Conservation (phyloP, 2,113 vertebrate genomes). For the Pterocles orientalis region DNA sequence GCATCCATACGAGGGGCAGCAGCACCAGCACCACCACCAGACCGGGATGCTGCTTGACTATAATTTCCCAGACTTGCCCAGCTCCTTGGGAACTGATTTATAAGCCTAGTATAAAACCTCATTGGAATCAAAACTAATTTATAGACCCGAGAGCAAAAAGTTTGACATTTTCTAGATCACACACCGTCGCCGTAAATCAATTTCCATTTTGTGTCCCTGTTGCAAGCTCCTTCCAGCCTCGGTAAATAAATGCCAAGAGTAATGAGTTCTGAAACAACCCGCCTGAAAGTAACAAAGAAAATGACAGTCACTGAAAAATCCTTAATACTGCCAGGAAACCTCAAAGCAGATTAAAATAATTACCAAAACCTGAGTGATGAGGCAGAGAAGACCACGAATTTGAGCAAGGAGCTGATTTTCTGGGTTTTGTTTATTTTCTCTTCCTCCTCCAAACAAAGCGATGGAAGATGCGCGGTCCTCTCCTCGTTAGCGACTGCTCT, state of each 20-base stretch:
- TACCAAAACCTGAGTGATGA: background rate
- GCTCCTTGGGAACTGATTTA: conserved; percentile 4
- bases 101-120: background rate
- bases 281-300: conserved; percentile 49
- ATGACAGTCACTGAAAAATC: background rate
- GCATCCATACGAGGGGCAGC: fast-evolving
- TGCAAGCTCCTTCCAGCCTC: conserved; percentile 29
- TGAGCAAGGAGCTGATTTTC: background rate
- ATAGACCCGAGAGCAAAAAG: background rate
- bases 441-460: background rate
- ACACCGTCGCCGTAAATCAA: conserved; percentile 35
- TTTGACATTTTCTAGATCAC: conserved; percentile 37
- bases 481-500: background rate
- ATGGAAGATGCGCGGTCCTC: fast-evolving
- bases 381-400: background rate
- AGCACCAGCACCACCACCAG: background rate
- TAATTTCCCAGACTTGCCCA: background rate
- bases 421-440: background rate
- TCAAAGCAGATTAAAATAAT: conserved; percentile 28
- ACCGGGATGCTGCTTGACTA: background rate
- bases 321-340: background rate
- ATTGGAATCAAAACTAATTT: conserved; percentile 38
- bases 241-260: conserved; percentile 62
- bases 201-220: background rate
- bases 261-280: conserved; percentile 57